Evolutionary conservation across 2,888 invertebrate genomes (phyloP), one percentile per base, ranked within the genome.

Genomic region (Cryptophagus acutangulus): DNA sequence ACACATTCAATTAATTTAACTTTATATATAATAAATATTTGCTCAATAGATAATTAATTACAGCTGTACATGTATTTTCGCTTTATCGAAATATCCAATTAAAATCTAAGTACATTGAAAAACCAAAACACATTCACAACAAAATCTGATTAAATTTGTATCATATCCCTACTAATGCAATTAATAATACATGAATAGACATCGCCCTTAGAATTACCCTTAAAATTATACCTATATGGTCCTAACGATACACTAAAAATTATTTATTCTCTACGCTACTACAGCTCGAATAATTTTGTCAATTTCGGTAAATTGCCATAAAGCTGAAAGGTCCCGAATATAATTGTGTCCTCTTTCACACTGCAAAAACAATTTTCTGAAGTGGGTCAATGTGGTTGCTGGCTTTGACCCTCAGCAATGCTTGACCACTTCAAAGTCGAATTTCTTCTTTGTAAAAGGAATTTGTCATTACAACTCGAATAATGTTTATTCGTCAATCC

Each of bases 371-470:
- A 45, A 42, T 44, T 40, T 49, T 33, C 33, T 41, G 31, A 41
- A 38, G 31, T 26, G 9, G 37, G 41, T 33, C 33, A 33, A n/a
- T 13, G 33, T 33, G 24, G 26, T 26, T 12, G 36, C 37, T 31
- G 30, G 42, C 47, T 48, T 48, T 45, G 51, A 53, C 51, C 53
- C 48, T 45, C 15, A 25, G 31, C 38, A 33, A 33, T 38, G 41
- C 38, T 51, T 41, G 37, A 43, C 51, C 53, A 49, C 53, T 49
- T 53, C 53, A 53, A 53, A 53, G 49, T 37, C 37, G 36, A 34
- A 41, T 43, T 41, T 46, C 34, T 47, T 47, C 46, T 42, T 43
- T 41, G 43, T 40, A 31, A 3, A 8, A 15, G 31, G 31, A n/a
- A n/a, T 16, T 16, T 31, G 31, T 16, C 31, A 31, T 31, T 31